Percentiles rank a stretch among this genome's conserved stretches.
These are phyloP conservation scores for Sialis fuliginosa DNA, from an alignment of 2,888 invertebrate species.

Conservation along the genomic window DNA sequence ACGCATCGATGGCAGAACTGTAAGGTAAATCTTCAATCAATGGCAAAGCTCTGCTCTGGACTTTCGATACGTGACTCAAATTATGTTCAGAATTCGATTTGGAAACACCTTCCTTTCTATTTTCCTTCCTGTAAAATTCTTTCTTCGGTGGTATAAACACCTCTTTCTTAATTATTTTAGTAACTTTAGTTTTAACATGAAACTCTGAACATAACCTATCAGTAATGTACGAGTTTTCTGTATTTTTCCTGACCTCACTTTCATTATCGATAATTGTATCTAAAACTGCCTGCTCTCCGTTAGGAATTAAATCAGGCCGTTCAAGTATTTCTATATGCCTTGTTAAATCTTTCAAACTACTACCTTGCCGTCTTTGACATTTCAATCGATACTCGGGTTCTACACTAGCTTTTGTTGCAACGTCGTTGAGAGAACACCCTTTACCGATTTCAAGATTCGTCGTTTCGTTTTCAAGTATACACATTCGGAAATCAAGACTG, in stretches of 20 bases:
- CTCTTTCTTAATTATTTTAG: slow-evolving; percentile 9
- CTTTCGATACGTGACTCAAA: slow-evolving; percentile 27
- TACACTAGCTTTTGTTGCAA: no score
- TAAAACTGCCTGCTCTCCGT: neutral
- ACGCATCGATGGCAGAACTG: slow-evolving; percentile 50
- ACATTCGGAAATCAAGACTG: slow-evolving; percentile 21
- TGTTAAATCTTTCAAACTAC: neutral
- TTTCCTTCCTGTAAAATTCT: slow-evolving; percentile 10
- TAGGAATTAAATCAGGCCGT: slow-evolving; percentile 20
- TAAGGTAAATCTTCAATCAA: slow-evolving; percentile 50
- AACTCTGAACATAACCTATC: slow-evolving; percentile 52
- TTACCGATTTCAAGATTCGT: slow-evolving; percentile 8
- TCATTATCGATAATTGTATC: neutral
- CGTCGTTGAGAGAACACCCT: no score
- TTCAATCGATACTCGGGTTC: no score
- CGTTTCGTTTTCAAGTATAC: slow-evolving; percentile 18
- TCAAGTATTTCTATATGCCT: neutral
- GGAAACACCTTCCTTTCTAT: slow-evolving; percentile 8
- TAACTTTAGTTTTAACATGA: slow-evolving; percentile 41
- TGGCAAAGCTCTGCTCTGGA: slow-evolving; percentile 33
- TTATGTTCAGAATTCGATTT: slow-evolving; percentile 10
- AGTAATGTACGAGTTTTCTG: slow-evolving; percentile 39
- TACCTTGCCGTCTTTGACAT: neutral
- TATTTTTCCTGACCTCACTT: neutral
- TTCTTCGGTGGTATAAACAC: slow-evolving; percentile 10